Percentiles rank a stretch among this genome's conserved stretches.
Conservation (phyloP, 1,140 invertebrate genomes). For the Neelides sp. region DNA sequence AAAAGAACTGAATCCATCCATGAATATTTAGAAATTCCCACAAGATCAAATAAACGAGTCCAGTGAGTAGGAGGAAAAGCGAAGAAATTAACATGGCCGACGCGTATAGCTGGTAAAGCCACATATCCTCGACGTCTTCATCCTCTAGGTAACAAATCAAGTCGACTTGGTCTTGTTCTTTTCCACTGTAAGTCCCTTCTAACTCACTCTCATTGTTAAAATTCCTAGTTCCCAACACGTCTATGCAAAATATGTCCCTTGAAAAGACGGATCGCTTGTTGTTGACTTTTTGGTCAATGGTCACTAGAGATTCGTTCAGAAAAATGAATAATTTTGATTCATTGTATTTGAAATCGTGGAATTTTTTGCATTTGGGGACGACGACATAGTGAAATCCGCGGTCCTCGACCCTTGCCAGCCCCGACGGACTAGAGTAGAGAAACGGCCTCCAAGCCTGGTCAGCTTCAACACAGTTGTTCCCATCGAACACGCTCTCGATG, state of each 20-base stretch:
- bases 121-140: background rate
- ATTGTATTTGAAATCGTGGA: conserved; percentile 9
- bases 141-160: conserved; percentile 21
- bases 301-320: conserved; percentile 20
- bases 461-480: conserved; percentile 10
- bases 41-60: conserved; percentile 24
- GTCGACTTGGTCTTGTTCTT: conserved; percentile 22
- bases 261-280: conserved; percentile 8
- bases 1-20: conserved; percentile 31
- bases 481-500: conserved; percentile 14
- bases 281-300: conserved; percentile 5
- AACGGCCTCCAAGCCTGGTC: conserved; percentile 18
- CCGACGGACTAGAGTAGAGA: conserved; percentile 12
- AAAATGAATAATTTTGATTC: conserved; percentile 21
- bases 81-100: conserved; percentile 18
- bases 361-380: conserved; percentile 16
- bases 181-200: conserved; percentile 4
- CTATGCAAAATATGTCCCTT: conserved; percentile 20
- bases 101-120: conserved; percentile 22
- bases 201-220: background rate
- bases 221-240: conserved; percentile 8
- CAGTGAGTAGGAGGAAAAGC: conserved; percentile 26
- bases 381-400: conserved; percentile 12
- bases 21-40: conserved; percentile 31
- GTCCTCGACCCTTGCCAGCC: background rate